Evolutionary conservation across 2,113 vertebrate species (phyloP).

Genomic region (Oreotrochilus melanogaster): DNA sequence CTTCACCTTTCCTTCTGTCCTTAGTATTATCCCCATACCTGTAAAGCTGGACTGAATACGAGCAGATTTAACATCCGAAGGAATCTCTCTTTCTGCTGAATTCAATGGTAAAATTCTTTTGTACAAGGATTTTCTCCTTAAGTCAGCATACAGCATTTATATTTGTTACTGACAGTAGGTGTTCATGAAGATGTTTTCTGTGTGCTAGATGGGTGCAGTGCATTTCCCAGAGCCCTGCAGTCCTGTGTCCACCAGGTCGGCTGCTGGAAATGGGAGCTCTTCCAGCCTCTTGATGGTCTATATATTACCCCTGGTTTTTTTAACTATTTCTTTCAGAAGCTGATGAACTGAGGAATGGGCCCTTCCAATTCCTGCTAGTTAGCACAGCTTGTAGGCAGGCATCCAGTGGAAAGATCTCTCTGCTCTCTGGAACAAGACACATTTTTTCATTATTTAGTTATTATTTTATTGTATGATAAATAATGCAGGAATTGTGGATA

Average conservation of each 20-base stretch:
- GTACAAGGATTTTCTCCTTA: background rate
- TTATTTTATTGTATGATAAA: conserved; percentile 38
- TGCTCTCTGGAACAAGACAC: background rate
- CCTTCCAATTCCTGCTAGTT: background rate
- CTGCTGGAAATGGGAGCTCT: background rate
- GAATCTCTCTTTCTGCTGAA: background rate
- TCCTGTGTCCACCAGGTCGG: background rate
- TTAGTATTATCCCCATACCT: background rate
- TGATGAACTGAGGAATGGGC: background rate
- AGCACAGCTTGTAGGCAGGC: background rate
- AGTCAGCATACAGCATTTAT: background rate
- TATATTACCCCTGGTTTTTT: background rate
- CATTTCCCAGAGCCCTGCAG: background rate
- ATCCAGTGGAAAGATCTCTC: background rate
- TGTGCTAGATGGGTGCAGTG: background rate
- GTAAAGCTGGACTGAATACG: background rate
- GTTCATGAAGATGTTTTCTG: background rate
- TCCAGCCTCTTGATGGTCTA: background rate
- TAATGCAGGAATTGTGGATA: conserved; percentile 23
- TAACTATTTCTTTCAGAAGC: background rate
- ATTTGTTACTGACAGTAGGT: background rate
- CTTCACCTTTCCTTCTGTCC: background rate
- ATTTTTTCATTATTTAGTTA: background rate
- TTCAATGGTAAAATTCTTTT: background rate
- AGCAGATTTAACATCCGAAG: background rate